Base-by-base conservation (phyloP, 2,797 vertebrate genomes). In the Alca torda region DNA sequence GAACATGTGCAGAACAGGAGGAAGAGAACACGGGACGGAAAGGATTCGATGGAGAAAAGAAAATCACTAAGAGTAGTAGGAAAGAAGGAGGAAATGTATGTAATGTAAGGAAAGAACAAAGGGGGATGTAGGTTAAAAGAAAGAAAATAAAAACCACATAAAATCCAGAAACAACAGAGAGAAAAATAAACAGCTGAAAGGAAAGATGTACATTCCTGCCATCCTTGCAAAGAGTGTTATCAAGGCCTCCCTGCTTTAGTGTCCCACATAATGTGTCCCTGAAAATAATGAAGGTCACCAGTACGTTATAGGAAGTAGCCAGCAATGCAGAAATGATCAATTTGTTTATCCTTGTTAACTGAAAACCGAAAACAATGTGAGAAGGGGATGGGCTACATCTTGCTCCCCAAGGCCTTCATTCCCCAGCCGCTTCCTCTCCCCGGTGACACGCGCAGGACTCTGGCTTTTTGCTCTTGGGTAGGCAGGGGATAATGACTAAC, bases 341-440 rank as follows among this genome's bases (percentile, higher is more conserved):
- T 97, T 93, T 96, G 93, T 96, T 97, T 92, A 96, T 89, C 90
- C 87, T 95, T 81, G 87, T 93, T 96, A 96, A 79, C 76, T 9
- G 35, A 86, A 90, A 93, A 17, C 68, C 91, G 60, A 79, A 79
- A 94, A 67, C 83, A 64, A 23, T 7, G 35, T 51, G 79, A 43
- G 50, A 60, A 91, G 60, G 68, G 93, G 86, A 33, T 9, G 51
- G 73, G 95, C 84, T 41, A 39, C 61, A 35, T 65, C 39, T 50
- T 43, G 50, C 61, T 87, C 87, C 94, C 81, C 64, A 69, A 69
- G 92, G 89, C 89, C 79, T 48, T 76, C 1, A 0, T 10, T 84
- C 41, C 46, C 68, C 86, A 43, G 63, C 63, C 11, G 8, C 43
- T 16, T 70, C 60, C 45, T 67, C 78, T 64, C 35, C 69, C 43